Evolutionary conservation across 1,140 invertebrate species (phyloP).

Genomic region (Drosophila takahashii): DNA sequence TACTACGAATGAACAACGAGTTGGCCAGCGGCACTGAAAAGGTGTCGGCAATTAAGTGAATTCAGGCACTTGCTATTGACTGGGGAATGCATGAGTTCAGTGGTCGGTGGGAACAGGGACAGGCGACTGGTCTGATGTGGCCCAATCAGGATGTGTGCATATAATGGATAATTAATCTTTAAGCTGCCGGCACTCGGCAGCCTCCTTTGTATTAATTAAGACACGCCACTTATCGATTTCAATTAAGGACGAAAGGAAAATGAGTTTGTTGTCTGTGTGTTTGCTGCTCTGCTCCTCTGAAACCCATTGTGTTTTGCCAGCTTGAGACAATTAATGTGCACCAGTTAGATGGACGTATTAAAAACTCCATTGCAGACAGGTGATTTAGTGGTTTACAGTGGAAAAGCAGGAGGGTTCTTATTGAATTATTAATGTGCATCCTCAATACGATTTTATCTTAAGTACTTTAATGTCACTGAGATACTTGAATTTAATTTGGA

Average conservation of each 20-base stretch:
- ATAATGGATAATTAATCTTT: conserved; percentile 69
- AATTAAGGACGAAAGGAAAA: conserved; percentile 3
- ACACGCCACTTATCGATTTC: conserved; percentile 17
- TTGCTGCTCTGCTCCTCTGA: too few species aligned
- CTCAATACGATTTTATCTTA: too few species aligned
- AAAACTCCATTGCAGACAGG: background rate
- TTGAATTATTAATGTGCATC: too few species aligned
- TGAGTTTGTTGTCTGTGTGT: background rate
- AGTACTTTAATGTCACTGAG: too few species aligned
- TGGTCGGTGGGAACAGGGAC: conserved; percentile 3
- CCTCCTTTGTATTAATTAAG: conserved; percentile 59
- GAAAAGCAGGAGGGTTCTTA: too few species aligned
- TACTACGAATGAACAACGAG: conserved; percentile 27
- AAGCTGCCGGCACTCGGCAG: conserved; percentile 16
- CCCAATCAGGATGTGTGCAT: conserved; percentile 27
- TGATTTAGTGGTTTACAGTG: background rate
- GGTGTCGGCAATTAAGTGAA: conserved; percentile 72
- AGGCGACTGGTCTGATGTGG: conserved; percentile 3
- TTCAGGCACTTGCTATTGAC: conserved; percentile 65
- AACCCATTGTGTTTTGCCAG: background rate
- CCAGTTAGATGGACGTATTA: background rate
- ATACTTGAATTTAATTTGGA: too few species aligned
- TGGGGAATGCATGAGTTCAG: conserved; percentile 16
- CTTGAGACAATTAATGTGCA: background rate
- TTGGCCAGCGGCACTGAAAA: conserved; percentile 55